Evolutionary conservation across 1,140 invertebrate species (phyloP).

Genomic region (Atta texana): DNA sequence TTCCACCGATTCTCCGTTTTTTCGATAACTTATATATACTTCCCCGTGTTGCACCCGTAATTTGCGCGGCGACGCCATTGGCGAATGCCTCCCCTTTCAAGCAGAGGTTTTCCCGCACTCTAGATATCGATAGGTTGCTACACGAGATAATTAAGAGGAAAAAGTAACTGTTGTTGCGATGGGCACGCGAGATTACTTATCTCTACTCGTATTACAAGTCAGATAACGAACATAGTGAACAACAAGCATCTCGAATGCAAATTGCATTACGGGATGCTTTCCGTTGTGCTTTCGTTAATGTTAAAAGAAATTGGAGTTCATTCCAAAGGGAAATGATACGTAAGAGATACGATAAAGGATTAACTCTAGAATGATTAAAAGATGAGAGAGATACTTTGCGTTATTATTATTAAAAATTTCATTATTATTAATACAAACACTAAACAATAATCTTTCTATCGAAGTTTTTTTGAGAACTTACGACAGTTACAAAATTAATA

Average conservation of each 20-base stretch:
- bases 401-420: background rate
- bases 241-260: background rate
- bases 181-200: constrained; percentile 29
- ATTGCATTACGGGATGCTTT: background rate
- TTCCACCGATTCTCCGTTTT: background rate
- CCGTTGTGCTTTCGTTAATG: background rate
- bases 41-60: background rate
- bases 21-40: background rate
- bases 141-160: constrained; percentile 2
- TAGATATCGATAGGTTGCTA: constrained; percentile 12
- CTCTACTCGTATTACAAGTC: constrained; percentile 14
- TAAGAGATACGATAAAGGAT: background rate
- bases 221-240: background rate
- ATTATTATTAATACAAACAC: background rate
- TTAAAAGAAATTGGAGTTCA: background rate
- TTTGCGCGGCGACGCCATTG: background rate
- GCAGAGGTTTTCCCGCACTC: background rate
- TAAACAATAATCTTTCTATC: background rate
- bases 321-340: background rate
- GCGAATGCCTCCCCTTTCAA: background rate
- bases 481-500: too few relatives aligned
- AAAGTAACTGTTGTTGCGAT: constrained; percentile 4
- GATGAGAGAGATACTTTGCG: background rate
- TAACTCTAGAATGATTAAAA: background rate
- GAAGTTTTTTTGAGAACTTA: background rate